Evolutionary conservation across 1,140 invertebrate species (phyloP), one percentile per base, ranked within the genome.

Genomic region (Orius laevigatus): DNA sequence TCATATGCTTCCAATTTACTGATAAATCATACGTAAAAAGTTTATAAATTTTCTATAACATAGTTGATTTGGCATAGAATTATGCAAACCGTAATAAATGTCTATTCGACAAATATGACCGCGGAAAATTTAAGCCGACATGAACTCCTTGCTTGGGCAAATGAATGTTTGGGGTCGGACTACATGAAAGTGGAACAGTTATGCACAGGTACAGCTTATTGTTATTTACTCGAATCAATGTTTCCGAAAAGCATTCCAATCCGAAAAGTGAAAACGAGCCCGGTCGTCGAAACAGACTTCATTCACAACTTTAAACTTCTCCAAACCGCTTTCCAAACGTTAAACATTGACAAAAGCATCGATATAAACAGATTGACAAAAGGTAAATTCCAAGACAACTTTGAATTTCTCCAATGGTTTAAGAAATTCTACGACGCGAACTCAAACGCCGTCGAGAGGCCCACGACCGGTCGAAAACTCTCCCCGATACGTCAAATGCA

Each of bases 361-460:
- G 89, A 91, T 53, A 89, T 97, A 65, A 92, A 97, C 68, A 91
- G 85, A 70, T 76, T 97, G 66, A 90, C 95, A 62, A 97, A 97
- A 69, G 92, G 90, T 58, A 80, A 88, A 61, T 98, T 97, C 70
- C 89, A 94, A 78, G 94, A 98, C 71, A 98, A 98, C 72, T 99
- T 98, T 78, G 95, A 99, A 71, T 98, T 98, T 73, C 80, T 98
- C 53, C 95, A 98, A 74, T 98, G 95, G 95, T 98, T 98, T 73
- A 98, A 98, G 75, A 96, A 96, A 64, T 98, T 99, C 70, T 99
- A 98, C 71, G 94, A 98, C 74, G 92, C 93, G 42, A 98, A 99
- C 25, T 4, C 25, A 8, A 25, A n/a, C n/a, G n/a, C 25, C 8
- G 25, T 8, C 8, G 25, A 25, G 8, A 25, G 25, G 25, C 25